Percentiles rank a stretch among this genome's conserved stretches.
Evolutionary conservation across 2,797 vertebrate species (phyloP).

Genomic region (Microctenopoma steveboyesi): DNA sequence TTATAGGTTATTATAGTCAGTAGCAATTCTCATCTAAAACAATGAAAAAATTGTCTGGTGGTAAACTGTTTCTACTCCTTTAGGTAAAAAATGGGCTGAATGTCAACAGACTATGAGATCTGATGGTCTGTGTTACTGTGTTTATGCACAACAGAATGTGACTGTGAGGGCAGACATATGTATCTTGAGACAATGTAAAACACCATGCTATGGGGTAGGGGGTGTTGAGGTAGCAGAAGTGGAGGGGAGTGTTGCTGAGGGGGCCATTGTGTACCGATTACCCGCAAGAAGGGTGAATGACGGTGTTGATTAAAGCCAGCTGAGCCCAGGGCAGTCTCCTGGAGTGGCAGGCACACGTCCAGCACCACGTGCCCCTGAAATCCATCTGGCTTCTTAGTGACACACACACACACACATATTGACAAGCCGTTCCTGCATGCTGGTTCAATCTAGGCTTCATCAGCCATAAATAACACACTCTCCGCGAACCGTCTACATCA

Average conservation of each 20-base stretch:
- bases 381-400: constrained; percentile 53
- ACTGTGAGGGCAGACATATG: constrained; percentile 1
- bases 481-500: not conserved
- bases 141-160: not conserved
- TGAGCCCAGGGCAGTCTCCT: constrained; percentile 63
- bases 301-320: constrained; percentile 79
- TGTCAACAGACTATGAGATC: not conserved
- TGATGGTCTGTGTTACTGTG: not conserved
- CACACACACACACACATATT: constrained; percentile 30
- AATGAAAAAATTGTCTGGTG: not conserved
- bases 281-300: constrained; percentile 56
- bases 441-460: constrained; percentile 28
- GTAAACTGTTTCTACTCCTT: not conserved
- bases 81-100: not conserved
- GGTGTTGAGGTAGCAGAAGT: constrained; percentile 29
- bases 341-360: constrained; percentile 33
- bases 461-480: too few relatives aligned
- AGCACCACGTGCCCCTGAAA: constrained; percentile 63
- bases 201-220: constrained; percentile 35
- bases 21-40: not conserved
- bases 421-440: constrained; percentile 19
- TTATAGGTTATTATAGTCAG: not conserved
- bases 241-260: constrained; percentile 48
- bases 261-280: constrained; percentile 69
- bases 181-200: constrained; percentile 41